Percentiles rank a stretch among this genome's conserved stretches.
These are phyloP conservation scores for Phymastichus coffea DNA, from an alignment of 1,140 invertebrate genomes.

Conservation along the genomic window DNA sequence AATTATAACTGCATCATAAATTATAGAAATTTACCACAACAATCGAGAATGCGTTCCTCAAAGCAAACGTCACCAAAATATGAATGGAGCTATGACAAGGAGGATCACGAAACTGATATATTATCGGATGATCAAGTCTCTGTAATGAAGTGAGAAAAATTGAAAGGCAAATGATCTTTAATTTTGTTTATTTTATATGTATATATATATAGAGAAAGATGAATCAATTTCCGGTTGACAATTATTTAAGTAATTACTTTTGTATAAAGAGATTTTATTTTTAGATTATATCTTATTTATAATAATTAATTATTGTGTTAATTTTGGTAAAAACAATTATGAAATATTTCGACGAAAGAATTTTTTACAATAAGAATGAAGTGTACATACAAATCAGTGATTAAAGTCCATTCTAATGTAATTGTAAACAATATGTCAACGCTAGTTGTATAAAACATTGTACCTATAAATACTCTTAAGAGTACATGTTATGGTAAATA, in stretches of 20 bases:
- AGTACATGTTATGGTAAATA: neutral
- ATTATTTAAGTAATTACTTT: neutral
- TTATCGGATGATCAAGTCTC: slow-evolving; percentile 37
- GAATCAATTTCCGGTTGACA: too few species aligned
- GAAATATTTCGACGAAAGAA: too few species aligned
- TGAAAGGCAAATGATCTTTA: neutral
- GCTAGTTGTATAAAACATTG: neutral
- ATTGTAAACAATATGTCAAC: neutral
- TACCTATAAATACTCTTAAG: neutral
- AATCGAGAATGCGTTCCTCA: too few species aligned
- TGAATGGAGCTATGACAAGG: neutral
- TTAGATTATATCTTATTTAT: slow-evolving; percentile 5
- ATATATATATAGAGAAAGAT: too few species aligned
- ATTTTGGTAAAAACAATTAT: neutral
- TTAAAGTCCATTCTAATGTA: too few species aligned
- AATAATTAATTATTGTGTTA: neutral
- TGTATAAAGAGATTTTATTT: slow-evolving; percentile 4
- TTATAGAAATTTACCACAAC: neutral
- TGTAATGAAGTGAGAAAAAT: too few species aligned
- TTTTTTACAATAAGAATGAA: too few species aligned
- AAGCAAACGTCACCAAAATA: neutral
- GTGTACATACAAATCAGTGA: too few species aligned
- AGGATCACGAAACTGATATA: neutral
- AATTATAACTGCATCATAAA: neutral
- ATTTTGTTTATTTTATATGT: neutral